These are phyloP conservation scores for Garrulus glandarius DNA, from an alignment of 2,797 vertebrate genomes.

Conservation along the genomic window DNA sequence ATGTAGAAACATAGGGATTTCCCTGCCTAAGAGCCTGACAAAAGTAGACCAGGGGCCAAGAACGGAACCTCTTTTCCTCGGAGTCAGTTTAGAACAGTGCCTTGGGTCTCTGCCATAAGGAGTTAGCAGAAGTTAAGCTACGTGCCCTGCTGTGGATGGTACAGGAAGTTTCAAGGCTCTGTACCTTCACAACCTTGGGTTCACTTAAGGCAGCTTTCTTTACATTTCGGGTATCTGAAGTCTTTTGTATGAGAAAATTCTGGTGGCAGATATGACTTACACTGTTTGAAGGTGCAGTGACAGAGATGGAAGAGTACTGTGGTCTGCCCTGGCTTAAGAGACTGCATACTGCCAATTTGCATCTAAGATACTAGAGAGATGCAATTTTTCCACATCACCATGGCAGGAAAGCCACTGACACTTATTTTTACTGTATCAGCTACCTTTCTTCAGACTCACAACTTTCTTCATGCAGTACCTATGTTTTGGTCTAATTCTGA, in stretches of 20 bases:
- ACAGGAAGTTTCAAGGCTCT: not conserved
- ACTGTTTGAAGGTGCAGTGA: not conserved
- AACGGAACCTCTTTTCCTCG: not conserved
- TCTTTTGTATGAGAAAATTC: not conserved
- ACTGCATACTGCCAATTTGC: not conserved
- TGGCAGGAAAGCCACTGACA: not conserved
- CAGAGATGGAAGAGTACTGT: not conserved
- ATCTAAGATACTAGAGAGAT: not conserved
- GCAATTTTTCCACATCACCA: not conserved
- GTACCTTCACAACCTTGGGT: not conserved
- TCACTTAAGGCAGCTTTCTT: not conserved
- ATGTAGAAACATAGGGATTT: not conserved
- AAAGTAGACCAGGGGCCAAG: not conserved
- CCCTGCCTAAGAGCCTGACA: not conserved
- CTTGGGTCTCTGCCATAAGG: not conserved
- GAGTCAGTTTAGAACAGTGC: not conserved
- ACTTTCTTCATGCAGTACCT: not conserved
- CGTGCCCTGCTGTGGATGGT: fast-evolving
- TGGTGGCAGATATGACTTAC: not conserved
- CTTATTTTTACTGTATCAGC: not conserved
- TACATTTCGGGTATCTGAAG: not conserved
- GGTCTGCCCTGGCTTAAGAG: not conserved
- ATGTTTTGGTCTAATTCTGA: not conserved
- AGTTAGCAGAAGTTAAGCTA: not conserved
- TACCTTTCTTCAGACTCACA: not conserved